Conservation (phyloP, 2,113 vertebrate genomes). For the Rhineura floridana region DNA sequence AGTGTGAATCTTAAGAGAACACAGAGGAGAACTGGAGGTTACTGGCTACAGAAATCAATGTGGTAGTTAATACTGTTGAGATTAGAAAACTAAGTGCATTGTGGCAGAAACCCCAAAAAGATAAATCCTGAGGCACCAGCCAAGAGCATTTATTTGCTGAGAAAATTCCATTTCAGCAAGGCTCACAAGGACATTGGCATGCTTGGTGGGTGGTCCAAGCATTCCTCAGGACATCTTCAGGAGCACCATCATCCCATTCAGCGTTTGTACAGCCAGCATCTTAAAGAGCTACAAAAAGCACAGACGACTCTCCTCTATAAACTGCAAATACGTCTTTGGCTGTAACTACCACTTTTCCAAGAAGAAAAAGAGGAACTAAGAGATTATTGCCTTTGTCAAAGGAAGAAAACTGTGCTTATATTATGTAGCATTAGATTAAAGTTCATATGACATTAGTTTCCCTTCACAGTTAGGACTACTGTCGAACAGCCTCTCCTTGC, state of each 20-base stretch:
- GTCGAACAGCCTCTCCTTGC: slow-evolving; percentile 18
- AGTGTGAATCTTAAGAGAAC: neutral
- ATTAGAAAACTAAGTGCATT: neutral
- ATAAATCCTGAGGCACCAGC: neutral
- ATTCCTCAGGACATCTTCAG: neutral
- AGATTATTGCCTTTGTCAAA: slow-evolving; percentile 28
- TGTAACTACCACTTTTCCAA: slow-evolving; percentile 28
- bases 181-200: rapidly evolving
- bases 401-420: neutral
- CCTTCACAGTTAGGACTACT: slow-evolving; percentile 31
- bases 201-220: no score
- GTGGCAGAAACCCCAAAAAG: neutral
- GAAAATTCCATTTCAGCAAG: neutral
- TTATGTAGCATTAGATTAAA: slow-evolving; percentile 16
- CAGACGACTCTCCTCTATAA: neutral
- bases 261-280: neutral
- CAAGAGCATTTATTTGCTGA: neutral
- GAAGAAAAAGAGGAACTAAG: slow-evolving; percentile 10
- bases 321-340: neutral
- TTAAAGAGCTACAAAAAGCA: slow-evolving; percentile 13
- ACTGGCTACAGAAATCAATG: neutral
- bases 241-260: neutral
- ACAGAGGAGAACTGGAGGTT: no score
- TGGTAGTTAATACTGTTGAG: neutral
- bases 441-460: slow-evolving; percentile 43